Evolutionary conservation across 2,113 vertebrate genomes (phyloP), one percentile per base, ranked within the genome.

Genomic region (Oncorhynchus nerka): DNA sequence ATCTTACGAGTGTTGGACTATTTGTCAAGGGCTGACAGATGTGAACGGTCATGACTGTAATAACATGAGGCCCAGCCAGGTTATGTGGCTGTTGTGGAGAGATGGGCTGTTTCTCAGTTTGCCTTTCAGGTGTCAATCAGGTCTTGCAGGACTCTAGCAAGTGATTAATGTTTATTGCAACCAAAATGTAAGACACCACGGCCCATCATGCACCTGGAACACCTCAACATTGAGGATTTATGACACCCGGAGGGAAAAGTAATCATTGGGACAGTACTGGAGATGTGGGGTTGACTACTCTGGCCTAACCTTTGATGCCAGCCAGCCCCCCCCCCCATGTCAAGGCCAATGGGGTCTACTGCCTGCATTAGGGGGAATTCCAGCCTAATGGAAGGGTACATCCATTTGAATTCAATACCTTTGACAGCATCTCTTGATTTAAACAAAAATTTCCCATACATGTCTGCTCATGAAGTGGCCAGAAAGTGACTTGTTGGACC

Each of bases 331-430:
- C 66, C 68, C 70, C 9, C 15, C 84, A 79, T 68, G 79, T 45
- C 39, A 45, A 45, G 39, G 39, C 39, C 87, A 90, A 80, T 82
- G 78, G 39, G 39, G 68, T 75, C 76, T 74, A 76, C 61, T 22
- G 55, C 70, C 81, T 65, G 80, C 84, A 87, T 89, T 78, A 84
- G 71, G 85, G 74, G 80, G 81, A 88, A 89, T 90, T 88, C 84
- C 84, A 83, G 79, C 84, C 73, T 84, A 85, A 88, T 82, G 80
- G 81, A 71, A 78, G 69, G 20, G 3, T 75, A 87, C 86, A 82
- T 68, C 69, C 20, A 57, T 45, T 55, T 11, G 9, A 11, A 45
- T 45, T 45, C 2, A 45, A 69, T 12, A 12, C 3, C 75, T 67
- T 45, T 45, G 39, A 45, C 39, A 45, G 9, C 39, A 45, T 45